A percentile compares a stretch with the other conserved stretches of the same genome.
Evolutionary conservation across 2,888 invertebrate species (phyloP).

Genomic region (Drosophila paranaensis): DNA sequence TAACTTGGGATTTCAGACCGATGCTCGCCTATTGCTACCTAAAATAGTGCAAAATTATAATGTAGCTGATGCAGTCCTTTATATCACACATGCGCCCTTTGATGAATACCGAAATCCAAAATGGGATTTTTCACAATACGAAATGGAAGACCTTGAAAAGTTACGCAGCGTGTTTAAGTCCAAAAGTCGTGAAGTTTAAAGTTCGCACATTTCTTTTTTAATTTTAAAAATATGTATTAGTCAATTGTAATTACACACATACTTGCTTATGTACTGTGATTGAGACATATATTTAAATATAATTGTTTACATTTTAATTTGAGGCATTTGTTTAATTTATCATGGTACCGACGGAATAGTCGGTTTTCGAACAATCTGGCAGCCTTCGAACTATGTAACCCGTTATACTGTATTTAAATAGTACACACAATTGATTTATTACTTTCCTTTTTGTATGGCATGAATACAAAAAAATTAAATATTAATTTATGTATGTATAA

Average conservation of each 20-base stretch:
- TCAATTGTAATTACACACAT: slow-evolving; percentile 7
- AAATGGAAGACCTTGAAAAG: neutral
- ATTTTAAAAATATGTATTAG: slow-evolving; percentile 6
- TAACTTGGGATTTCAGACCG: neutral
- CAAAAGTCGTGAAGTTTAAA: slow-evolving; percentile 1
- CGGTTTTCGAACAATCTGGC: slow-evolving; percentile 9
- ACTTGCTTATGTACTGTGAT: slow-evolving; percentile 6
- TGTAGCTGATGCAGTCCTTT: neutral
- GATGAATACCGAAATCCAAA: slow-evolving; percentile 14
- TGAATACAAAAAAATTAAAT: slow-evolving; percentile 79
- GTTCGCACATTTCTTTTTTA: slow-evolving; percentile 13
- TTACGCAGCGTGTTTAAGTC: neutral
- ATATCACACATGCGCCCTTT: slow-evolving; percentile 20
- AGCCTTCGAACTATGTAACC: slow-evolving; percentile 7
- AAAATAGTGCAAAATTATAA: neutral
- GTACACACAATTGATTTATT: slow-evolving; percentile 78
- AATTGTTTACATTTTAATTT: slow-evolving; percentile 8
- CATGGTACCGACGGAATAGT: neutral
- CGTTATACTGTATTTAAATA: slow-evolving; percentile 46
- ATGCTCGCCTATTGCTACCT: slow-evolving; percentile 1
- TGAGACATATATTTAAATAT: slow-evolving; percentile 9
- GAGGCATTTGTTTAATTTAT: slow-evolving; percentile 13
- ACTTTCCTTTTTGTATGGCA: slow-evolving; percentile 75
- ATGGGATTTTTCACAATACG: neutral
- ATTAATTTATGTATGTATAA: slow-evolving; percentile 74